These are phyloP conservation scores for Cephus spinipes DNA, from an alignment of 2,888 invertebrate species.

Conservation along the genomic window DNA sequence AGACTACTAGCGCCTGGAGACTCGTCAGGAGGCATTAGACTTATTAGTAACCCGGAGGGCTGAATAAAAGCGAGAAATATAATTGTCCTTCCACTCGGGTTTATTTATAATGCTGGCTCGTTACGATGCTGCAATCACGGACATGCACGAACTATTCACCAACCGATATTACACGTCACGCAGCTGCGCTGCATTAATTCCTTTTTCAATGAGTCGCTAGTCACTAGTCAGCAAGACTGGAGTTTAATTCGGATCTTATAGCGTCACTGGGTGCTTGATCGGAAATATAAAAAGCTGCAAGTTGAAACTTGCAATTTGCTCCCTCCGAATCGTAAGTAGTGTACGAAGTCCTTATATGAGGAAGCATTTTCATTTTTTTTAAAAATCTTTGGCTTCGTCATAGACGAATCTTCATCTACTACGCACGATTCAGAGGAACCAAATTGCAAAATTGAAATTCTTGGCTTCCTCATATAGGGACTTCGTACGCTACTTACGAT, in stretches of 20 bases:
- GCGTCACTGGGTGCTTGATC: no score
- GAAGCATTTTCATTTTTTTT: no score
- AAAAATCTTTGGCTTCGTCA: no score
- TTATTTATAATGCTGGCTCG: background rate
- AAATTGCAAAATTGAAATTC: no score
- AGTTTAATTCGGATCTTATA: background rate
- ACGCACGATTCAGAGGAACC: no score
- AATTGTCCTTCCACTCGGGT: background rate
- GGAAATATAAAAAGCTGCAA: no score
- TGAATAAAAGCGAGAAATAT: background rate
- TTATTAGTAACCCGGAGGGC: background rate
- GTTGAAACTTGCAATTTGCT: no score
- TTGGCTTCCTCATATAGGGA: no score
- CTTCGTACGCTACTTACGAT: no score
- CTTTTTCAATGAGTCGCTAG: background rate
- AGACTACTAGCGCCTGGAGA: background rate
- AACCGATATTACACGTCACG: background rate
- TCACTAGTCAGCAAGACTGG: background rate
- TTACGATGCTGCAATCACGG: background rate
- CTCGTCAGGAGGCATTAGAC: background rate
- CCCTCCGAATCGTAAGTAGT: no score
- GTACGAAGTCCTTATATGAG: no score
- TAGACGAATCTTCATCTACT: no score
- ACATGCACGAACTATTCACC: background rate
- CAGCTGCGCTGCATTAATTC: background rate